Evolutionary conservation across 2,113 vertebrate species (phyloP).

Genomic region (Sceloporus tristichus): DNA sequence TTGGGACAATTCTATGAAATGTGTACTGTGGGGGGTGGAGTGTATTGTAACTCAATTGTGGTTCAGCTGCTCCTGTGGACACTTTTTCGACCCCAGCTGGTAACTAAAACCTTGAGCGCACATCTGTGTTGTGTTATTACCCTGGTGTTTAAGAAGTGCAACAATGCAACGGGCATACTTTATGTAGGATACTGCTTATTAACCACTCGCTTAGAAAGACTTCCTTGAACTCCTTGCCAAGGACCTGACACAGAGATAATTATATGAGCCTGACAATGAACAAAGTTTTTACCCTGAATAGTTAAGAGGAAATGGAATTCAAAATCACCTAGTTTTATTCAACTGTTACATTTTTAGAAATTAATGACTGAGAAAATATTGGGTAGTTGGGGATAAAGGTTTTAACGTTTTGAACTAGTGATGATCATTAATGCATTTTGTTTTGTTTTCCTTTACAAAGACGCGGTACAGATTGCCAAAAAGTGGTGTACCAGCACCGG

Average conservation of each 20-base stretch:
- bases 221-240: constrained; percentile 42
- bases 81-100: constrained; percentile 11
- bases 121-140: constrained; percentile 32
- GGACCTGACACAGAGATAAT: constrained; percentile 46
- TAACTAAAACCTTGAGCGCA: neutral
- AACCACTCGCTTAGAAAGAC: constrained; percentile 27
- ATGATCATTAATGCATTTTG: neutral
- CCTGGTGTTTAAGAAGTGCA: constrained; percentile 24
- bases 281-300: constrained; percentile 20
- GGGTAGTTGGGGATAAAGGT: constrained; percentile 4
- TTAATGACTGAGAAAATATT: constrained; percentile 10
- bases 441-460: neutral
- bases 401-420: neutral
- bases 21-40: neutral
- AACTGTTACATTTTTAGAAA: constrained; percentile 18
- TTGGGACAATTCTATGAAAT: neutral
- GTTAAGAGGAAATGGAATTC: constrained; percentile 17
- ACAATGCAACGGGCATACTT: constrained; percentile 30
- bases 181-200: constrained; percentile 36
- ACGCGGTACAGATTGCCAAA: no score
- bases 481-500: no score
- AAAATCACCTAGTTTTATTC: constrained; percentile 25
- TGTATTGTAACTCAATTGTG: neutral
- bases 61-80: neutral
- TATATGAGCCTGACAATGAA: neutral